Conservation (phyloP, 2,113 vertebrate genomes). For the Marmota flaviventris region DNA sequence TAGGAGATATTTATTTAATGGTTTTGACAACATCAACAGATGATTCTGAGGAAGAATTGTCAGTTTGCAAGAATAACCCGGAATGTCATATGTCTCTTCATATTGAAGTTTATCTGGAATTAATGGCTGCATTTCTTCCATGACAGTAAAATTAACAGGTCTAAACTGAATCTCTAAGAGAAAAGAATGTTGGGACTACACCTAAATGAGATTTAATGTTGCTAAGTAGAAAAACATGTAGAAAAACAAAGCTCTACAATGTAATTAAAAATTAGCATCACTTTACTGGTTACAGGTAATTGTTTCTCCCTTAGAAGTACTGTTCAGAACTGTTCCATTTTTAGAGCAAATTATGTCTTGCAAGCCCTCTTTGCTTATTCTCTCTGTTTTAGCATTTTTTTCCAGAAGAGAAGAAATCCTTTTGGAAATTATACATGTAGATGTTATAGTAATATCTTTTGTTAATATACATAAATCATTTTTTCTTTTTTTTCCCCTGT, state of each 20-base stretch:
- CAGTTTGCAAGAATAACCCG: constrained; percentile 70
- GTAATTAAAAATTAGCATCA: constrained; percentile 81
- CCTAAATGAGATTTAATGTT: constrained; percentile 76
- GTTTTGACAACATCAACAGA: constrained; percentile 61
- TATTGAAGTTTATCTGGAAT: constrained; percentile 59
- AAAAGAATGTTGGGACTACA: constrained; percentile 73
- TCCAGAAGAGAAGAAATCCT: background rate
- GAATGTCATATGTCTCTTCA: background rate
- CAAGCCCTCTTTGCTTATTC: background rate
- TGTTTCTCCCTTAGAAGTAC: constrained; percentile 70
- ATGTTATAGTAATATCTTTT: background rate
- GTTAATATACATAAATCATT: background rate
- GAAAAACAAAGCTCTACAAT: constrained; percentile 68
- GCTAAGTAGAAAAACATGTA: constrained; percentile 70
- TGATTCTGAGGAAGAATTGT: constrained; percentile 60
- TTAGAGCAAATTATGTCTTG: constrained; percentile 9
- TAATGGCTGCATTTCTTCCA: constrained; percentile 69
- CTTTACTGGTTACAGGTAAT: constrained; percentile 76
- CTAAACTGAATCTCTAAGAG: constrained; percentile 66
- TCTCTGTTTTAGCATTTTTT: constrained; percentile 48
- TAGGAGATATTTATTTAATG: constrained; percentile 62
- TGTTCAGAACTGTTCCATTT: constrained; percentile 41
- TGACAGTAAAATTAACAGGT: constrained; percentile 76
- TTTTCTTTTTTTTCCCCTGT: background rate
- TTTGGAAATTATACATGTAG: constrained; percentile 36